Evolutionary conservation across 2,797 vertebrate genomes (phyloP).

Genomic region (Anableps anableps): DNA sequence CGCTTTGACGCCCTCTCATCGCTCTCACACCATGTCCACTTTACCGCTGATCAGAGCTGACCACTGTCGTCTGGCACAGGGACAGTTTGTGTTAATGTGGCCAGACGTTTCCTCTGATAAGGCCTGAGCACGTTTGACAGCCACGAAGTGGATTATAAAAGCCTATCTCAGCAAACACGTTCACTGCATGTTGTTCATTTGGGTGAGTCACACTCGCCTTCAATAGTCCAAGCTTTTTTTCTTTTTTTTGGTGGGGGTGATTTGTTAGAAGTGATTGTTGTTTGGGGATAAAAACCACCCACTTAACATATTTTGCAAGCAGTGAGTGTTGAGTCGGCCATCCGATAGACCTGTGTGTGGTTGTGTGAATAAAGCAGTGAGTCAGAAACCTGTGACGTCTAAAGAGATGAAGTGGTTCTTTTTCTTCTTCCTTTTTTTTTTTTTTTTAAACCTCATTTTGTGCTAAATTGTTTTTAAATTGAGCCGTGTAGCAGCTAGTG

Average conservation of each 20-base stretch:
- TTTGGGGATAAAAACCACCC: neutral
- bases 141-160: conserved; percentile 60
- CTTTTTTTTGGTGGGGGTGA: neutral
- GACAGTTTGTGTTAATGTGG: conserved; percentile 49
- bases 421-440: neutral
- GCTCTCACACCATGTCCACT: conserved; percentile 44
- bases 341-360: neutral
- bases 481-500: conserved; percentile 17
- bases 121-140: conserved; percentile 58
- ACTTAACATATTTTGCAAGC: conserved; percentile 5
- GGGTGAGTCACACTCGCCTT: conserved; percentile 44
- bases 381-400: conserved; percentile 29
- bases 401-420: neutral
- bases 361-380: conserved; percentile 22
- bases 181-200: conserved; percentile 52
- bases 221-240: conserved; percentile 34
- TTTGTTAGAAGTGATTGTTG: neutral
- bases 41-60: conserved; percentile 56
- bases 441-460: neutral
- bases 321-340: conserved; percentile 2
- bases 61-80: conserved; percentile 41
- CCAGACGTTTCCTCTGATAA: conserved; percentile 73
- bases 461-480: neutral
- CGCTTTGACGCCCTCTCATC: conserved; percentile 41
- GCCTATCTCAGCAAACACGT: conserved; percentile 63